These are phyloP conservation scores for Eonycteris spelaea DNA, from an alignment of 2,113 vertebrate species.

Conservation along the genomic window DNA sequence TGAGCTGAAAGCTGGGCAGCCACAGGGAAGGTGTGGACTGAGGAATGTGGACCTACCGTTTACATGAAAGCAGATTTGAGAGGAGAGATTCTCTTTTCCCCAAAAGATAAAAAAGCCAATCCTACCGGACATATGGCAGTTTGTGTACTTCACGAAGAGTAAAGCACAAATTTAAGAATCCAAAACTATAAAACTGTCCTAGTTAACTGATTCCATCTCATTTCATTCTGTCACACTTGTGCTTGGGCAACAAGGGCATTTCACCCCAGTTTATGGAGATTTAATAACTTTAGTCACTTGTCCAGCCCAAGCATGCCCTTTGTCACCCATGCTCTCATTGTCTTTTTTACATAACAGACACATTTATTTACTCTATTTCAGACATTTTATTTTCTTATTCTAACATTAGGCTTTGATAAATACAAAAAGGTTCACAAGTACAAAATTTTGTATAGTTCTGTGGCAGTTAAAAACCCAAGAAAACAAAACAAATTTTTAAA, in stretches of 20 bases:
- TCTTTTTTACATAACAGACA: slow-evolving; percentile 17
- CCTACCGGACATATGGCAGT: background rate
- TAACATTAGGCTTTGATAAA: slow-evolving; percentile 38
- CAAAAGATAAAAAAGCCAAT: background rate
- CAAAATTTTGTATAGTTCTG: slow-evolving; percentile 42
- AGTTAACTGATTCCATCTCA: background rate
- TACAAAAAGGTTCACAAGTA: slow-evolving; percentile 65
- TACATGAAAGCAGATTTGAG: background rate
- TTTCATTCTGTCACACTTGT: background rate
- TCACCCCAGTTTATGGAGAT: background rate
- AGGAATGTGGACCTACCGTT: background rate
- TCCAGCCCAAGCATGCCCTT: background rate
- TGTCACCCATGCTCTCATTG: background rate
- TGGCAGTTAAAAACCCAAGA: slow-evolving; percentile 25
- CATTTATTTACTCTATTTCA: slow-evolving; percentile 32
- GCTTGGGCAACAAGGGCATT: background rate
- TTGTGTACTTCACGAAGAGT: background rate
- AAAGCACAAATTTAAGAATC: background rate
- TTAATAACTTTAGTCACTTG: background rate
- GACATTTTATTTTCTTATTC: slow-evolving; percentile 61
- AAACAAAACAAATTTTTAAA: slow-evolving; percentile 44
- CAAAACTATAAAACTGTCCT: background rate
- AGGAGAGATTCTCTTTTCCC: background rate
- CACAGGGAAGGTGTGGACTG: background rate
- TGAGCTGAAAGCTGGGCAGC: background rate